Evolutionary conservation across 1,140 invertebrate genomes (phyloP), one percentile per base, ranked within the genome.

Genomic region (Caerostris extrusa): DNA sequence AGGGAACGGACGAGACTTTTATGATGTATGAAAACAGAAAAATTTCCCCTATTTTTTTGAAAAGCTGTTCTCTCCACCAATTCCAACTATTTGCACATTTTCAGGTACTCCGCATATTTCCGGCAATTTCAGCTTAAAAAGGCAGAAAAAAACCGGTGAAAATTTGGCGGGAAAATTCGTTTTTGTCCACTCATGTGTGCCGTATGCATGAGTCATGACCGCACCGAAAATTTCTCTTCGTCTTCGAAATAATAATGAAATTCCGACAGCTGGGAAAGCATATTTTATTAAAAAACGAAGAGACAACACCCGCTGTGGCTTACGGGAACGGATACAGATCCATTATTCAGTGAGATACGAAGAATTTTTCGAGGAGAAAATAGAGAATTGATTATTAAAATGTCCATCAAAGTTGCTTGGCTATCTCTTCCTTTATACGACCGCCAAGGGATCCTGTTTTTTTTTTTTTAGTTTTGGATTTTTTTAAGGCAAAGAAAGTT

Each of bases 351-450:
- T 5, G 83, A 58, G 83, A 58, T 85, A 10, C 10, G 83, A 58
- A 34, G 56, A 10, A 58, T 85, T 67, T 85, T 85, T 85, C 17
- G 83, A n/a, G 83, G 71, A 53, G 71, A 77, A 85, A 85, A 85
- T 85, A 85, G 83, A 17, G 57, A 85, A 85, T 85, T 85, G 83
- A 85, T 85, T 85, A 85, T 85, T 85, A 85, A 85, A 85, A 85
- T 85, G 83, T 85, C 83, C 83, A 85, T 85, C 83, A 85, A 85
- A 85, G 58, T 56, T 85, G 83, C 17, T 85, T 56, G 58, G 83
- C 56, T n/a, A 85, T 56, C 83, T 77, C 3, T 4, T 12, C 17
- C n/a, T 14, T 58, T 85, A 57, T 60, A 85, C 57, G 83, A 85
- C 83, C 56, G 56, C 7, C 55, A n/a, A 58, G 83, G 83, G 83